Evolutionary conservation across 2,797 vertebrate genomes (phyloP).

Genomic region (Centropyge bicolor): DNA sequence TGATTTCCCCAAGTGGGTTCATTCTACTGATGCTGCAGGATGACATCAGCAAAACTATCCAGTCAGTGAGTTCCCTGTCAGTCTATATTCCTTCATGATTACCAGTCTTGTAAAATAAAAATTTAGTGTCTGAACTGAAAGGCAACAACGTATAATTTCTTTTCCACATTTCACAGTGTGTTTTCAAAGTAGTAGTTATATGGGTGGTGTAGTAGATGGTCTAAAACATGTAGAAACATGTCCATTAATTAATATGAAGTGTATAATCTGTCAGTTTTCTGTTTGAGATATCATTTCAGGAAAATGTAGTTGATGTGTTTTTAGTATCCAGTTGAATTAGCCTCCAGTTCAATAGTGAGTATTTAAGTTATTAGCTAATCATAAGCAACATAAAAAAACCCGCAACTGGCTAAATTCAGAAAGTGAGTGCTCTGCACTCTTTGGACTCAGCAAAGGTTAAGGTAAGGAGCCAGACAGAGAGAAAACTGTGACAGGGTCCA

Average conservation of each 20-base stretch:
- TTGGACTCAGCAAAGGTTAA: neutral
- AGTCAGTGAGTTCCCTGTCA: neutral
- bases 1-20: neutral
- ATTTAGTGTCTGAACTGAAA: too few species aligned
- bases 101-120: too few species aligned
- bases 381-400: neutral
- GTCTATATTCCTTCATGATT: neutral
- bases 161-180: too few species aligned
- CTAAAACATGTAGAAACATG: neutral
- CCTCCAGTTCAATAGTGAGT: neutral
- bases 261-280: neutral
- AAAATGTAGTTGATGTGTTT: neutral
- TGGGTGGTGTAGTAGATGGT: too few species aligned
- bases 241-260: neutral
- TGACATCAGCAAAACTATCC: neutral
- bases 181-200: too few species aligned
- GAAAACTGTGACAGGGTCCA: conserved; percentile 10
- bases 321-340: neutral
- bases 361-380: neutral
- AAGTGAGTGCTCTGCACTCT: neutral
- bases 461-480: neutral
- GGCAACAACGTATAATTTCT: too few species aligned
- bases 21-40: neutral
- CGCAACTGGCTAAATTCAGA: neutral
- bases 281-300: neutral